phyloP scores from a whole-genome alignment of 2,888 invertebrate species.

The Hydropsyche betteni region DNA sequence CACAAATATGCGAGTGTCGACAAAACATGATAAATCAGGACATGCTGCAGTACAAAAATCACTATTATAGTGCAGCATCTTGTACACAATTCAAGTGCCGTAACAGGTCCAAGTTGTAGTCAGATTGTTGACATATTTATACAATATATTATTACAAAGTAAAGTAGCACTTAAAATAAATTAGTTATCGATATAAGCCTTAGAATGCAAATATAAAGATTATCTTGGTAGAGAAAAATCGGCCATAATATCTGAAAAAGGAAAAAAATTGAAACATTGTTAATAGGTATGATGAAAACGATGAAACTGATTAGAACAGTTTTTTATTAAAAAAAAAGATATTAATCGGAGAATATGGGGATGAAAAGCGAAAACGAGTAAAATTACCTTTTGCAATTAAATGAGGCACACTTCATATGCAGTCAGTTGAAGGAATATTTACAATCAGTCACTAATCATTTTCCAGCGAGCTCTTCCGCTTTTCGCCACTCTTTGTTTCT shows the following conservation, averaged over 20 bases:
- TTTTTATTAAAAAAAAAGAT: background rate
- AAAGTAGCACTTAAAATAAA: constrained; percentile 21
- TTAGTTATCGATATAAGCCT: background rate
- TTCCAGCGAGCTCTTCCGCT: constrained; percentile 28
- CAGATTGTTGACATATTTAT: too few relatives aligned
- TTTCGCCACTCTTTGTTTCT: constrained; percentile 32
- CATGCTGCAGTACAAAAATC: too few relatives aligned
- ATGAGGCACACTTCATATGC: constrained; percentile 27
- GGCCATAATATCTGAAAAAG: constrained; percentile 14
- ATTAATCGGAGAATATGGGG: background rate
- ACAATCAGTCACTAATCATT: constrained; percentile 25
- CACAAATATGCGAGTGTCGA: too few relatives aligned
- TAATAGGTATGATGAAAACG: too few relatives aligned
- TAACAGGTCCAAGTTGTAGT: too few relatives aligned
- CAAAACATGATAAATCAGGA: too few relatives aligned
- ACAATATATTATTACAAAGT: too few relatives aligned
- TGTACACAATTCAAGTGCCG: too few relatives aligned
- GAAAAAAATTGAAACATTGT: too few relatives aligned
- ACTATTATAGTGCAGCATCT: too few relatives aligned
- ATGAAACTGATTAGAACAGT: too few relatives aligned
- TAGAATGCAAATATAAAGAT: constrained; percentile 3
- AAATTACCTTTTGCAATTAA: constrained; percentile 6
- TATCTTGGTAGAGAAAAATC: constrained; percentile 19
- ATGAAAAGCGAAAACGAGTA: background rate
- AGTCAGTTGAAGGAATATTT: constrained; percentile 27